Percentiles rank a stretch among this genome's conserved stretches.
phyloP scores from a whole-genome alignment of 2,888 invertebrate species.

The Rutpela maculata region DNA sequence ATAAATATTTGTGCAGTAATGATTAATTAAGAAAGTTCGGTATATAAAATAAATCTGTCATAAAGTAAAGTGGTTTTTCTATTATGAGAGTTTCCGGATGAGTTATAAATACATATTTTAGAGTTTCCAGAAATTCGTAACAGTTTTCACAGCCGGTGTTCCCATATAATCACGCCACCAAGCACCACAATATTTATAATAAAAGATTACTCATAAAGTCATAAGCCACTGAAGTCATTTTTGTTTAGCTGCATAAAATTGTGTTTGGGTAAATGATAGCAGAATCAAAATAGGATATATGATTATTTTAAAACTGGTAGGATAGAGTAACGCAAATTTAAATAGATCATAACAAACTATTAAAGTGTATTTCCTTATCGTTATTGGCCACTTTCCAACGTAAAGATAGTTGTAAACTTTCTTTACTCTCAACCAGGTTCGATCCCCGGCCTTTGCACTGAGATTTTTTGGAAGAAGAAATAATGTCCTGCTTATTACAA shows the following conservation, averaged over 20 bases:
- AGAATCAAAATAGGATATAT: neutral
- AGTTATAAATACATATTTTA: slow-evolving; percentile 9
- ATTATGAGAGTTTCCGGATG: slow-evolving; percentile 15
- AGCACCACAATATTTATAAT: neutral
- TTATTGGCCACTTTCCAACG: too few species aligned
- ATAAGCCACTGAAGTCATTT: neutral
- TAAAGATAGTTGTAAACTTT: too few species aligned
- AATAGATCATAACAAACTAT: too few species aligned
- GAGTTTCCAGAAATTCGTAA: slow-evolving; percentile 5
- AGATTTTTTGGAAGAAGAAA: too few species aligned
- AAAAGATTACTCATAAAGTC: slow-evolving; percentile 7
- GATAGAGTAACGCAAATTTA: neutral
- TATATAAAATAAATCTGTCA: neutral
- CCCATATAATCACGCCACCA: neutral
- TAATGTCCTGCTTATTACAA: too few species aligned
- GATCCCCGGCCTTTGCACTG: too few species aligned
- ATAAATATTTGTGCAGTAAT: slow-evolving; percentile 7
- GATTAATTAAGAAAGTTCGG: slow-evolving; percentile 1
- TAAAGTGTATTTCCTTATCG: too few species aligned
- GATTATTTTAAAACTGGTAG: neutral
- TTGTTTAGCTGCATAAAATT: neutral
- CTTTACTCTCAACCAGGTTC: too few species aligned
- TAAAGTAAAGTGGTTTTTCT: slow-evolving; percentile 9
- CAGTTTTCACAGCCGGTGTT: slow-evolving; percentile 12
- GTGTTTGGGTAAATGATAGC: neutral